Conservation (phyloP, 2,888 invertebrate species). For the Lobophora halterata region DNA sequence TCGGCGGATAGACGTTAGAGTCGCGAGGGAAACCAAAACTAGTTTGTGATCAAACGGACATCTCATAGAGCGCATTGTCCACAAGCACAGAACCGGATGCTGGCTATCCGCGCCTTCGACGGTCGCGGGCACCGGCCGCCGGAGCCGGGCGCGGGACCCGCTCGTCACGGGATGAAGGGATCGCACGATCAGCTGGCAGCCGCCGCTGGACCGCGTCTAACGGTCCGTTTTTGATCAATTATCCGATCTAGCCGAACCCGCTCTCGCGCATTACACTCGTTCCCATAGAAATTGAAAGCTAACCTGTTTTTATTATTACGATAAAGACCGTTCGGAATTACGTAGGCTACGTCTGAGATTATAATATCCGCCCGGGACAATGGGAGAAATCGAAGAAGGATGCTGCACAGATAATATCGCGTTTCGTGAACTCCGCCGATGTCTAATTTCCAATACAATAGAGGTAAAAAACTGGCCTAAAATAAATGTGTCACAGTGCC, state of each 20-base stretch:
- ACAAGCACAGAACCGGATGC: constrained; percentile 77
- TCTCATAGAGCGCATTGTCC: constrained; percentile 68
- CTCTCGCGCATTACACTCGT: constrained; percentile 52
- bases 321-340: constrained; percentile 48
- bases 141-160: too few species aligned
- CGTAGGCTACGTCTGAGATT: constrained; percentile 32
- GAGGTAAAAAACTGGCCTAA: constrained; percentile 73
- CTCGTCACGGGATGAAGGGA: constrained; percentile 62
- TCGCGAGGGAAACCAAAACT: constrained; percentile 66
- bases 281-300: constrained; percentile 71
- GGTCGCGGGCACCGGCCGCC: too few species aligned
- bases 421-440: constrained; percentile 73
- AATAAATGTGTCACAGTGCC: constrained; percentile 80
- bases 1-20: constrained; percentile 46
- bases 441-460: constrained; percentile 79
- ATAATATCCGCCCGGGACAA: constrained; percentile 57
- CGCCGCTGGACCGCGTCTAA: constrained; percentile 43
- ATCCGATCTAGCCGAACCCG: constrained; percentile 50
- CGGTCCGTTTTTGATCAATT: constrained; percentile 71
- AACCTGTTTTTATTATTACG: constrained; percentile 67
- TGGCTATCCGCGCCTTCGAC: too few species aligned
- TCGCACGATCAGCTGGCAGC: constrained; percentile 68
- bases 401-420: constrained; percentile 70
- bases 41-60: constrained; percentile 69
- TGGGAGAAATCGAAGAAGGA: constrained; percentile 63